Percentiles rank a stretch among this genome's conserved stretches.
phyloP scores from a whole-genome alignment of 2,888 invertebrate genomes.

The Corythucha ciliata region DNA sequence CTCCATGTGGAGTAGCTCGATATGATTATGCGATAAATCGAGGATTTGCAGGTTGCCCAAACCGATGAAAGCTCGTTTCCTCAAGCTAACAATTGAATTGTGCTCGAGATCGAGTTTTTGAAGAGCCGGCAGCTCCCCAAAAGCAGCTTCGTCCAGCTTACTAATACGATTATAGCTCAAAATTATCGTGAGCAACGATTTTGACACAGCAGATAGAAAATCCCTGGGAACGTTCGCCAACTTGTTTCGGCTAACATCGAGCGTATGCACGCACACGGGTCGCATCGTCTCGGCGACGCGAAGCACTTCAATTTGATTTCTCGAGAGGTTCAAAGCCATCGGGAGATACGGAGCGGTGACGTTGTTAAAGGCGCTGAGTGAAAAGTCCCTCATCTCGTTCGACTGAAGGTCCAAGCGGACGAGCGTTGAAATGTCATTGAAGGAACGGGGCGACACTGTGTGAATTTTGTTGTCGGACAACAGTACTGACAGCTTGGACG shows the following conservation, averaged over 20 bases:
- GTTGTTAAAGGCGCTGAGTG: conserved; percentile 58
- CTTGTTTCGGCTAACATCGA: conserved; percentile 62
- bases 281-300: conserved; percentile 43
- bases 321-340: conserved; percentile 66
- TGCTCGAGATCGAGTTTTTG: conserved; percentile 64
- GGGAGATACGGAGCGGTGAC: conserved; percentile 55
- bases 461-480: conserved; percentile 71
- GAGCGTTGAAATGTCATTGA: conserved; percentile 64
- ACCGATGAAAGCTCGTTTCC: conserved; percentile 67
- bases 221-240: conserved; percentile 53
- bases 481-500: conserved; percentile 69
- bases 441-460: conserved; percentile 61
- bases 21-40: conserved; percentile 65
- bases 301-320: conserved; percentile 51
- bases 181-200: conserved; percentile 57
- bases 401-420: conserved; percentile 70
- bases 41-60: conserved; percentile 64
- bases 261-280: conserved; percentile 53
- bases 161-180: conserved; percentile 65
- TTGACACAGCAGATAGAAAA: conserved; percentile 55
- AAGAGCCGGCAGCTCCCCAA: conserved; percentile 58
- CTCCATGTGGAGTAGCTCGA: conserved; percentile 66
- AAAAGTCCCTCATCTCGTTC: conserved; percentile 62
- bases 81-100: conserved; percentile 62
- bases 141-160: conserved; percentile 60